Conservation (phyloP, 2,797 vertebrate genomes). For the Anableps anableps region DNA sequence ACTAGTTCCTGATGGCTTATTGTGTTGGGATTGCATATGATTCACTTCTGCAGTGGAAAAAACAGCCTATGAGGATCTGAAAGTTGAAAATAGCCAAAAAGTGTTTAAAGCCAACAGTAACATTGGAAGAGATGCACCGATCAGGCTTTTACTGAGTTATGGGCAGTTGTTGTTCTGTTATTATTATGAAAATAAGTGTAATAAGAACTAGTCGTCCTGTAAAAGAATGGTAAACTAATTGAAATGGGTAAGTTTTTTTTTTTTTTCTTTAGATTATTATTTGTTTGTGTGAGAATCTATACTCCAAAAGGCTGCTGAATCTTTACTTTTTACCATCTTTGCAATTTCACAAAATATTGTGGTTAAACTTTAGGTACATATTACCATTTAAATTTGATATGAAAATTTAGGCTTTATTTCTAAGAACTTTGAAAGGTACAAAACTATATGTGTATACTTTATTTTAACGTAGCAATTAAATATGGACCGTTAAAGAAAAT, state of each 20-base stretch:
- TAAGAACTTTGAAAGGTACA: not conserved
- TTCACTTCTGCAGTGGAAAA: conserved; percentile 77
- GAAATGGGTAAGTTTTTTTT: not conserved
- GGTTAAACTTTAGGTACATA: not conserved
- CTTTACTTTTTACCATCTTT: not conserved
- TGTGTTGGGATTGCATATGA: conserved; percentile 62
- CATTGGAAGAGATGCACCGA: not conserved
- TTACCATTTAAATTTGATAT: not conserved
- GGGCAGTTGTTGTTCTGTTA: not conserved
- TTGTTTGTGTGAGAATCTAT: not conserved
- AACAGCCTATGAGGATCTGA: conserved; percentile 80
- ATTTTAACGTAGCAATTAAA: not conserved
- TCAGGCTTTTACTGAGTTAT: not conserved
- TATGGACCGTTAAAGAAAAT: not conserved
- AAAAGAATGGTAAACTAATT: not conserved
- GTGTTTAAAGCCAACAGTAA: conserved; percentile 73
- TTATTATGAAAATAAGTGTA: not conserved
- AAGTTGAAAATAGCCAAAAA: conserved; percentile 78
- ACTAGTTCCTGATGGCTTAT: conserved; percentile 57
- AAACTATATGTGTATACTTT: not conserved
- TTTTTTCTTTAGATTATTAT: not conserved
- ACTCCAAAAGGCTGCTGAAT: not conserved
- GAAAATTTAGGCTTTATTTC: not conserved
- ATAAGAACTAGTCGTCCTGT: not conserved
- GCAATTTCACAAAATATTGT: not conserved